Evolutionary conservation across 2,113 vertebrate species (phyloP), one percentile per base, ranked within the genome.

Genomic region (Cyprinodon tularosa): DNA sequence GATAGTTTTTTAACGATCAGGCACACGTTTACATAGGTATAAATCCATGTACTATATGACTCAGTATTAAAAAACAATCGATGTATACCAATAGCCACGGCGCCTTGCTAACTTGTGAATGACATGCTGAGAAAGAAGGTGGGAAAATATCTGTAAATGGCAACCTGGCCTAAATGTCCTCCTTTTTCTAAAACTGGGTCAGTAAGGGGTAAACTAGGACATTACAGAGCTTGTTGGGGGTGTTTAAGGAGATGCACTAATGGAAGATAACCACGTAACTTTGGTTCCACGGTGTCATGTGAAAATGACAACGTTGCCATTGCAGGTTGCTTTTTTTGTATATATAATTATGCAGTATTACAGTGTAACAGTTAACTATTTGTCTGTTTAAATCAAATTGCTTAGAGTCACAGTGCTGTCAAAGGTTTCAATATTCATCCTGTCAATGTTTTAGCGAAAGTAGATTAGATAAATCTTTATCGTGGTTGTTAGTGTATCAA

Each of bases 171-270:
- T 64, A 64, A 79, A 14, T 59, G 66, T 72, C 63, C 72, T 63
- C 71, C 71, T 69, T 69, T 65, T 37, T 22, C 12, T 22, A 66
- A 82, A 81, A 81, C 60, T 48, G 29, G 85, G 81, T 84, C 85
- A 84, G 48, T 36, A 40, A 68, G 53, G 74, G 83, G 73, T 75
- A 72, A 76, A 70, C 69, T 70, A 73, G 68, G 72, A 84, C 59
- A 17, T 42, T 62, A 62, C 40, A 62, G 69, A 36, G 29, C 44
- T 38, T 63, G 40, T 62, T 47, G 14, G 6, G 62, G 50, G 36
- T 61, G 15, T n/a, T 15, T n/a, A 29, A 63, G 42, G 53, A 38
- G 10, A 15, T 47, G 68, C 20, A 62, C 37, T 50, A 38, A n/a
- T 37, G 10, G 47, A 40, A 3, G 39, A 59, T 40, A 48, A 48